Base-by-base conservation (phyloP, 2,888 invertebrate genomes). In the Nephrotoma guestfalica region DNA sequence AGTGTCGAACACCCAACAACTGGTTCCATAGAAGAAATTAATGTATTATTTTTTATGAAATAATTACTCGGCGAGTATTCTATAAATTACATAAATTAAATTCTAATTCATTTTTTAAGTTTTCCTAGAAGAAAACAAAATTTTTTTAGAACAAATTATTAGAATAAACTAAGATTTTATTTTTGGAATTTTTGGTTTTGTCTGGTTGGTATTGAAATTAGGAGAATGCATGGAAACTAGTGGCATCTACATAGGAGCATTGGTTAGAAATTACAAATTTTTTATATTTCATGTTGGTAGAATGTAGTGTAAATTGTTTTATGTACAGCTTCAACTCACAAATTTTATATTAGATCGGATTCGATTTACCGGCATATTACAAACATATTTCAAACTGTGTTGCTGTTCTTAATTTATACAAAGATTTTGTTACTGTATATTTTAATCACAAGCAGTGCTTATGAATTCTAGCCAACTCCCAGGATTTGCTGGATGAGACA, bases 101-200 rank as follows among this genome's bases (percentile, higher is more conserved):
- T 85, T 85, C 42, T 43, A 43, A 85, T 43, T 85, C 41, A 85
- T 43, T 30, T 85, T 85, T 43, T 85, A 18, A 43, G 43, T 85
- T 85, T 85, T 85, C 18, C 85, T 85, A 85, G 85, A 85, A 85
- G 85, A 85, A 85, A 85, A 85, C 18, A 43, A 43, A 85, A 15
- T 43, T 85, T 85, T 85, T 85, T 42, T 85, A 30, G 85, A 85
- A 43, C 43, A 85, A 85, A 85, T 43, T 85, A 85, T 42, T 85
- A 43, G 42, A 85, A 15, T 85, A 85, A 85, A 85, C 85, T 18
- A 18, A 85, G 41, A 45, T 43, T 85, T 85, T 85, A 18, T 15
- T 85, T 42, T 85, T 41, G 41, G n/a, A 85, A 43, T 11, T 85
- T 85, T 85, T 85, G 41, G 43, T 85, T 71, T 71, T 85, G 43